phyloP scores from a whole-genome alignment of 2,113 vertebrate genomes.

The Coracopsis vasa region DNA sequence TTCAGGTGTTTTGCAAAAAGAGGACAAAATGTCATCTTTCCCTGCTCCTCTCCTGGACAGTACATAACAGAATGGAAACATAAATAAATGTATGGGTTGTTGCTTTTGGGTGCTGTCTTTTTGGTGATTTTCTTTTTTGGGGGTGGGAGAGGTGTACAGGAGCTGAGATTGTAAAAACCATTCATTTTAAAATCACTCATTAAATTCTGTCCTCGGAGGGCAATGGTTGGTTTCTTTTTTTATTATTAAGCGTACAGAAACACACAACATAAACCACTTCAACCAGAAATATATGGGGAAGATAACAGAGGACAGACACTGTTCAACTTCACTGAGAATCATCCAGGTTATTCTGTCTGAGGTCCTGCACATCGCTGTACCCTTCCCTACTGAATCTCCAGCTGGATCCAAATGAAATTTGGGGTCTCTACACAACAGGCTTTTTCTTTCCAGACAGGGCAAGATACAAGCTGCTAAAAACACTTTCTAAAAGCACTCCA shows the following conservation, averaged over 20 bases:
- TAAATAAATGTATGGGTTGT: not conserved
- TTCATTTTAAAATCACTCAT: not conserved
- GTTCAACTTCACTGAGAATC: not conserved
- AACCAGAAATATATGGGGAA: not conserved
- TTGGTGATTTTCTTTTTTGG: not conserved
- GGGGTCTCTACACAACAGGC: not conserved
- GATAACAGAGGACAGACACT: not conserved
- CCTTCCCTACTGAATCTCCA: not conserved
- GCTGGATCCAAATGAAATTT: not conserved
- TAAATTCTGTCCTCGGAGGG: not conserved
- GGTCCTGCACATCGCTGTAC: not conserved
- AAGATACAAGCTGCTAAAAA: not conserved
- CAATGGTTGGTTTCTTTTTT: not conserved
- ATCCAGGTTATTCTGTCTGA: not conserved
- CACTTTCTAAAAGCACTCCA: not conserved
- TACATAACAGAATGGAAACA: not conserved
- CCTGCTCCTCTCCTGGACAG: not conserved
- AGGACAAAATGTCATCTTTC: not conserved
- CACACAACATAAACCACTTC: not conserved
- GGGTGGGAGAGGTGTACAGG: fast-evolving
- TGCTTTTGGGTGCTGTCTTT: not conserved
- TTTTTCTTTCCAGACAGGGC: not conserved
- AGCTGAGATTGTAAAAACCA: not conserved
- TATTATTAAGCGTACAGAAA: not conserved
- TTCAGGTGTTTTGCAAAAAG: not conserved